Base-by-base conservation (phyloP, 2,113 vertebrate genomes). In the Istiophorus platypterus region DNA sequence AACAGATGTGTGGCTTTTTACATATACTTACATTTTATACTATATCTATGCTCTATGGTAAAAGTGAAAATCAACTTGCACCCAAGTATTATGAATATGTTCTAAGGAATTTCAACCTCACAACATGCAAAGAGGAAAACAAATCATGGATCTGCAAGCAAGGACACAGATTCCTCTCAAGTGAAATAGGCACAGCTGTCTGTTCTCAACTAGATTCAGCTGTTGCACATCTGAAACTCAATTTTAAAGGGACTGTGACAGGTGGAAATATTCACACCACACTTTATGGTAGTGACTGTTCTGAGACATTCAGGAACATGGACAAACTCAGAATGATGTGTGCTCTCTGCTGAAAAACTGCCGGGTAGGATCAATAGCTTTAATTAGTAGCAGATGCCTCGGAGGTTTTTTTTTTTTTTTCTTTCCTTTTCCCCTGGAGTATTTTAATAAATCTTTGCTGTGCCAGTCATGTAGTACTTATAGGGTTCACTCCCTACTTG, bases 151-250 rank as follows among this genome's bases (percentile, higher is more conserved):
- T 81, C 62, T 57, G n/a, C 59, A 20, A 57, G 66, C 58, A 27
- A 54, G n/a, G 56, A 56, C 27, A 20, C 69, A 31, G 81, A 66
- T 62, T 67, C 31, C 45, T 84, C 77, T 76, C 77, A 68, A 75
- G 76, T 54, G 68, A 70, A 75, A 72, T 70, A 83, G 57, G 51
- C 71, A 29, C 81, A 87, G 82, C 70, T 84, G 78, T 67, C 51
- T 47, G 22, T 59, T 64, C 73, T 75, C 59, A 49, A 85, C 58
- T 37, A 24, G 20, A 70, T 41, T 77, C 72, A 82, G 80, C 81
- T 82, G 80, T 66, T 73, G 39, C 63, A 59, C 54, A 56, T 79
- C 69, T 69, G 26, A 82, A 84, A 72, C 71, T 54, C 31, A 27
- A 69, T 72, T 79, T 71, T 47, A 68, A 77, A 61, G 39, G 15